phyloP scores from a whole-genome alignment of 2,888 invertebrate species.

The Caenorhabditis angaria region DNA sequence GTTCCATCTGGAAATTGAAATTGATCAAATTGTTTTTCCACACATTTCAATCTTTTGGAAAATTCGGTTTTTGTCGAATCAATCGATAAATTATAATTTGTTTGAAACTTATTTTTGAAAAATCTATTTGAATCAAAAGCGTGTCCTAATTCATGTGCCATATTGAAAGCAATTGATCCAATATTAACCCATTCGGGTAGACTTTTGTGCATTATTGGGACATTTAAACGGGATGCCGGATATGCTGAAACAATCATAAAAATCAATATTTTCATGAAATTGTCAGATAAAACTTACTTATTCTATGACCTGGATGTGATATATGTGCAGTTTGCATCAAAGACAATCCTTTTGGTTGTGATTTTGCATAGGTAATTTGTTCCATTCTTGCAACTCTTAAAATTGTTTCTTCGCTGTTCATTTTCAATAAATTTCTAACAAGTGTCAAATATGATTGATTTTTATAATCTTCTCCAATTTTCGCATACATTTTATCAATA shows the following conservation, averaged over 20 bases:
- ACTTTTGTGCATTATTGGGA: conserved; percentile 10
- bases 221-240: not conserved
- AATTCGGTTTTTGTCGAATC: not conserved
- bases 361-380: not conserved
- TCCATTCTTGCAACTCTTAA: conserved; percentile 4
- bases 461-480: not conserved
- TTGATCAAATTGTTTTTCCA: not conserved
- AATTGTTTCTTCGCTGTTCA: not conserved
- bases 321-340: too few species aligned
- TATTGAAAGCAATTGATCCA: not conserved
- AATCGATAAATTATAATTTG: not conserved
- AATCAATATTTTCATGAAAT: not conserved
- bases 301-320: too few species aligned
- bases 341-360: not conserved
- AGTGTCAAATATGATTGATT: not conserved
- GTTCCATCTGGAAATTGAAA: not conserved
- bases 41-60: not conserved
- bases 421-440: not conserved
- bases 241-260: not conserved
- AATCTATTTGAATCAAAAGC: conserved; percentile 16
- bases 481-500: not conserved
- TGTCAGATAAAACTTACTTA: not conserved
- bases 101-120: too few species aligned
- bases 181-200: conserved; percentile 9
- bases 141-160: conserved; percentile 29